Evolutionary conservation across 1,140 invertebrate genomes (phyloP), one percentile per base, ranked within the genome.

Genomic region (Zophobas morio): DNA sequence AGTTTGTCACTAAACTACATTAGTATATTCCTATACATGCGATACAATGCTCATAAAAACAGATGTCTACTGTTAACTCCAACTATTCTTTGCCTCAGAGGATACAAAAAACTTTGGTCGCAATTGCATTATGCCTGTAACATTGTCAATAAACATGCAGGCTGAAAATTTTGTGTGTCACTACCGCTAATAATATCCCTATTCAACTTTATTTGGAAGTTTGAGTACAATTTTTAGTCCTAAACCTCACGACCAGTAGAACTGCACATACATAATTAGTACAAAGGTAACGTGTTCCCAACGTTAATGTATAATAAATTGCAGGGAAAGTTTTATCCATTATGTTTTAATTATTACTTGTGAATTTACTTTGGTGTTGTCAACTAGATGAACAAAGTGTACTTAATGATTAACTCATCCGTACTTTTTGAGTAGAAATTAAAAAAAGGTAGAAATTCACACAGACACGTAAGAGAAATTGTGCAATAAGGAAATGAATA

Each of bases 341-440:
- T 51, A 51, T 51, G 49, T 51, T 51, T 51, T 51, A 51, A 46
- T 46, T 46, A 51, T 51, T 51, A 51, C 49, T 51, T 51, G 49
- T 51, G 49, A 51, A 51, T 51, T 51, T 51, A 2, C 49, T 51
- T 20, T 20, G n/a, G 2, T 2, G 20, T 5, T 51, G 20, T 2
- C 49, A 20, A 51, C 4, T 51, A n/a, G 2, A n/a, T 20, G 49
- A 51, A 20, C 49, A 20, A 20, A 20, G 20, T 20, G 20, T 20
- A 20, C 20, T 20, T 20, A 20, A 20, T 20, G 20, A 20, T 20
- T 20, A 20, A 20, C 20, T 20, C 20, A 20, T 20, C 20, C 20
- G 20, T 20, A 20, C 20, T 20, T 20, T 20, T 20, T 20, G 20
- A 20, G 20, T 20, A 20, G 20, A 20, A 20, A 20, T 20, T 20